Conservation (phyloP, 2,888 invertebrate genomes). For the Spisula solida region DNA sequence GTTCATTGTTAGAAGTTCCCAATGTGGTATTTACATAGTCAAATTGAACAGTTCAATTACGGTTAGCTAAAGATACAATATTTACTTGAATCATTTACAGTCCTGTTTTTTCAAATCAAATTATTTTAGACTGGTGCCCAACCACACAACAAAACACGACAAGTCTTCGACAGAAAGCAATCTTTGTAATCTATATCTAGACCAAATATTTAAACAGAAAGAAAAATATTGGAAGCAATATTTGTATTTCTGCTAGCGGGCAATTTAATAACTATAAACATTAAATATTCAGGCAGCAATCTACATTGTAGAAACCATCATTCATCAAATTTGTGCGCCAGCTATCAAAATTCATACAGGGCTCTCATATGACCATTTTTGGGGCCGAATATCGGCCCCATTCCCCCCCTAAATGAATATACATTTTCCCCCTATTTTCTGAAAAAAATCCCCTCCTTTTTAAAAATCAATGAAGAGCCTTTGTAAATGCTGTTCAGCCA, state of each 20-base stretch:
- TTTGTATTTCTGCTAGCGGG: not conserved
- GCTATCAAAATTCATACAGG: too few relatives aligned
- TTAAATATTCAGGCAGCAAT: too few relatives aligned
- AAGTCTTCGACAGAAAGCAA: not conserved
- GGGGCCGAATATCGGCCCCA: too few relatives aligned
- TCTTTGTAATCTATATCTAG: not conserved
- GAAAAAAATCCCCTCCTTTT: too few relatives aligned
- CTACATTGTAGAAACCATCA: too few relatives aligned
- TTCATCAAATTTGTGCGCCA: too few relatives aligned
- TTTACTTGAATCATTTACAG: slow-evolving; percentile 14
- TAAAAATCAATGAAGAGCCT: too few relatives aligned
- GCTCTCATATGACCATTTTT: too few relatives aligned
- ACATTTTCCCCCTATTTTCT: too few relatives aligned
- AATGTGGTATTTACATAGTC: not conserved
- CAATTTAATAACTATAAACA: not conserved
- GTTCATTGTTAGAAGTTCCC: not conserved
- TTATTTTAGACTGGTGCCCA: not conserved
- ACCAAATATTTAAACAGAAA: too few relatives aligned
- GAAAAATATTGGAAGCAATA: not conserved
- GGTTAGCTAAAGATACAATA: not conserved
- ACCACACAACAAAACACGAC: not conserved
- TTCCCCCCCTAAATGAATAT: too few relatives aligned
- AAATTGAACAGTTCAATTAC: not conserved
- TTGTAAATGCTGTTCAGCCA: too few relatives aligned
- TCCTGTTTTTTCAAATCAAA: not conserved